phyloP scores from a whole-genome alignment of 1,140 invertebrate genomes.

The Cheumatopsyche charites region DNA sequence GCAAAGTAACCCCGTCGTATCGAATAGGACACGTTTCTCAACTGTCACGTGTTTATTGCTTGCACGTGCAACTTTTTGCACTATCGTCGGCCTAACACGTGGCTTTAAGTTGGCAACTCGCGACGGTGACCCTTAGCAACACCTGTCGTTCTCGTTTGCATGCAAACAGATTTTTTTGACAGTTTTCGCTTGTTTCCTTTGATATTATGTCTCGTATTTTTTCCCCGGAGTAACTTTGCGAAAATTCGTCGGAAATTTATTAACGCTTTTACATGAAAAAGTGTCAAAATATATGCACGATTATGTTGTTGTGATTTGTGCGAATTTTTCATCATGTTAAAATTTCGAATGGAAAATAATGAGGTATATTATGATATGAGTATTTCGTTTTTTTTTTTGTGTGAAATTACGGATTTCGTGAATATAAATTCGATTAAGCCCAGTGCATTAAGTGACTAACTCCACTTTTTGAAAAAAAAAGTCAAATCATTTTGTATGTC shows the following conservation, averaged over 20 bases:
- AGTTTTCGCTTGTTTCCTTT: not conserved
- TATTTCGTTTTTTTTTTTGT: no score
- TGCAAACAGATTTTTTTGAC: slow-evolving; percentile 30
- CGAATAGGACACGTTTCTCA: not conserved
- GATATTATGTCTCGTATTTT: no score
- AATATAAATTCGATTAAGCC: no score
- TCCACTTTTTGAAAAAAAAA: no score
- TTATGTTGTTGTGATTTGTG: not conserved
- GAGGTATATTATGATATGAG: no score
- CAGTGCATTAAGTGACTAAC: no score
- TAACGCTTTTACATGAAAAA: not conserved
- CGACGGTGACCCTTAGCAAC: not conserved
- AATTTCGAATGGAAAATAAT: no score
- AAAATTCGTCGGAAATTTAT: no score
- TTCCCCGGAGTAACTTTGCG: no score
- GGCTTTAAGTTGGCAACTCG: not conserved
- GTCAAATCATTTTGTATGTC: no score
- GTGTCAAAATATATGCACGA: not conserved
- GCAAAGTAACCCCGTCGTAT: not conserved
- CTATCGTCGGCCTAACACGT: not conserved
- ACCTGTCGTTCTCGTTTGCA: slow-evolving; percentile 37
- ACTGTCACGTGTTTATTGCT: slow-evolving; percentile 5
- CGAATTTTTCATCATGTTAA: no score
- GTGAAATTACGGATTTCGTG: no score
- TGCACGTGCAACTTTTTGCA: not conserved